Conservation (phyloP, 2,888 invertebrate genomes). For the Lottia scabra region DNA sequence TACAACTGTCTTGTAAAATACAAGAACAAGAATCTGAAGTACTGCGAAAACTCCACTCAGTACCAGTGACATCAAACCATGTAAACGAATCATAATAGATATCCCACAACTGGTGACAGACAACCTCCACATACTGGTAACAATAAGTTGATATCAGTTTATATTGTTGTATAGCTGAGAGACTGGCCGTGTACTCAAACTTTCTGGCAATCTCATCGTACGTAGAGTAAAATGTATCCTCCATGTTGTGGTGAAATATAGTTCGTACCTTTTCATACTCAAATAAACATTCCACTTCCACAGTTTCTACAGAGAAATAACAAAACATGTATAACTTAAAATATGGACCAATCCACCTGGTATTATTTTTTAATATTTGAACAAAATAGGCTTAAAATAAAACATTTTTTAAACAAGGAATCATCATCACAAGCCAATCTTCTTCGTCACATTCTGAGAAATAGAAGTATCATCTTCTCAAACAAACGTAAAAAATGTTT, state of each 20-base stretch:
- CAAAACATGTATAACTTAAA: too few species aligned
- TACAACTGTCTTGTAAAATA: neutral
- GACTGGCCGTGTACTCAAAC: neutral
- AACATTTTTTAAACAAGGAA: too few species aligned
- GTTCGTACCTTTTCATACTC: neutral
- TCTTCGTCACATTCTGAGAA: too few species aligned
- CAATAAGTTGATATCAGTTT: neutral
- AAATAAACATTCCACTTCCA: slow-evolving; percentile 10
- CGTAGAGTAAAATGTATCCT: neutral
- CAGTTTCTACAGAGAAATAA: neutral
- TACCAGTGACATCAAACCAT: neutral
- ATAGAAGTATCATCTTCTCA: too few species aligned
- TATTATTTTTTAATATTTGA: too few species aligned
- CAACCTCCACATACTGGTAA: neutral
- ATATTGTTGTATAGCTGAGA: neutral
- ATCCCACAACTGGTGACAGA: neutral
- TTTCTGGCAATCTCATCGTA: neutral
- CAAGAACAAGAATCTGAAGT: neutral
- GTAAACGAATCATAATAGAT: neutral
- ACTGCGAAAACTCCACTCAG: neutral
- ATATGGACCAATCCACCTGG: too few species aligned
- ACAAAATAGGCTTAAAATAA: too few species aligned
- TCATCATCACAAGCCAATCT: too few species aligned
- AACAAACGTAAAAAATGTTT: too few species aligned
- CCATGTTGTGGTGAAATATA: slow-evolving; percentile 7